Evolutionary conservation across 2,888 invertebrate genomes (phyloP), one percentile per base, ranked within the genome.

Genomic region (Hypomecis punctinalis): DNA sequence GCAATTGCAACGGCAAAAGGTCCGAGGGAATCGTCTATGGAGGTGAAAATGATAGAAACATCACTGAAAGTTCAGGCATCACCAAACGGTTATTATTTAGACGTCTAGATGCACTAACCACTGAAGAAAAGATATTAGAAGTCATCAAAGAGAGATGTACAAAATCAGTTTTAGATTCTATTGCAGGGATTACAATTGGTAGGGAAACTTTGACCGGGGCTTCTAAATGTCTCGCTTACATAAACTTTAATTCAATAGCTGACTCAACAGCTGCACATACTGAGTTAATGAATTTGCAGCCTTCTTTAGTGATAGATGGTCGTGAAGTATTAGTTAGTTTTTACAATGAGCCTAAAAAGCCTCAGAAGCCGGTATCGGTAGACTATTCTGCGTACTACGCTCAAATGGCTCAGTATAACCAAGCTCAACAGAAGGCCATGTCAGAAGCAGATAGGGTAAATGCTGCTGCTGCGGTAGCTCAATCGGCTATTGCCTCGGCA

Each of bases 81-180:
- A 92, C 93, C 1, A 92, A 91, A 64, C 75, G 96, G 6, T 90
- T 99, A 39, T 94, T 99, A 81, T 95, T 99, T 73, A 95, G 99
- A 66, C 97, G 98, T 78, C 92, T 99, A 74, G 99, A 99, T 87
- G 97, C 97, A 0, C 86, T 98, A 62, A 98, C 98, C 3, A 98
- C 98, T 5, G 99, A 99, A 88, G 98, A 99, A 84, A 96, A 96
- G 57, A 97, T 99, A 11, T 93, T 98, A 67, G 96, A 96, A 69
- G 96, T 96, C 0, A 94, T 99, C 74, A 96, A 97, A 82, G 94
- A 94, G 46, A 93, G 95, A 56, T 95, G 96, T 56, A 94, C 96
- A 0, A 94, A 95, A 67, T 85, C 94, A 71, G 92, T 96, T 0
- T 73, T 92, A 69, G 95, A 96, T 84, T 96, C 97, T 42, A 96